Base-by-base conservation (phyloP, 2,113 vertebrate species). In the Ammodytes dubius region DNA sequence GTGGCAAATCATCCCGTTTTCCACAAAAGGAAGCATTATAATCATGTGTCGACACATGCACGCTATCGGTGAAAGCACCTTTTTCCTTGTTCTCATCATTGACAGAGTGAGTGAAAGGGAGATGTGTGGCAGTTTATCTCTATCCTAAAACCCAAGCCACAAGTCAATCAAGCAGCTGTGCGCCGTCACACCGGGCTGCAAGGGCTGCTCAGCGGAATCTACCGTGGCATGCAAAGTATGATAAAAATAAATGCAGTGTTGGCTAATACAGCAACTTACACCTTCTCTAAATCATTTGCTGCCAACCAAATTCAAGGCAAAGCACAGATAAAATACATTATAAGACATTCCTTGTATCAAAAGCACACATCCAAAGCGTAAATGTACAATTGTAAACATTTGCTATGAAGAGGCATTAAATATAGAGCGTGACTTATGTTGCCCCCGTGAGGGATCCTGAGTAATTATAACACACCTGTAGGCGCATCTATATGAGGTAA, bases 91-190 rank as follows among this genome's bases (percentile, higher is more conserved):
- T 82, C 57, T 85, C 70, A 52, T 81, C 67, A 63, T 17, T 87
- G 88, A 84, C 83, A 84, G 76, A 53, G 76, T 63, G 76, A 83
- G 72, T 82, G 77, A 84, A 86, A 77, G 68, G 19, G 78, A 84
- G 83, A 89, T 77, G 84, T 77, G 84, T 27, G 49, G 58, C 56
- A 19, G 72, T 89, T 90, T 87, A 86, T 91, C 84, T 86, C 83
- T 12, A 37, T 78, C 64, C 76, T 40, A 37, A 27, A 78, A 80
- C 75, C 69, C 77, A 66, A 54, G 70, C 19, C 46, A 66, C 78
- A 37, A 76, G 72, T 81, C 85, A 79, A 43, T 84, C 83, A 87
- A 78, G 67, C 37, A 35, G 64, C 67, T 78, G 77, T 79, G 58
- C 42, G 74, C 79, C 72, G 66, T 89, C 68, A 69, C 8, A 60